phyloP scores from a whole-genome alignment of 37 sponge, comb jelly and placozoan genomes.

The Cladorhizidae sp. region DNA sequence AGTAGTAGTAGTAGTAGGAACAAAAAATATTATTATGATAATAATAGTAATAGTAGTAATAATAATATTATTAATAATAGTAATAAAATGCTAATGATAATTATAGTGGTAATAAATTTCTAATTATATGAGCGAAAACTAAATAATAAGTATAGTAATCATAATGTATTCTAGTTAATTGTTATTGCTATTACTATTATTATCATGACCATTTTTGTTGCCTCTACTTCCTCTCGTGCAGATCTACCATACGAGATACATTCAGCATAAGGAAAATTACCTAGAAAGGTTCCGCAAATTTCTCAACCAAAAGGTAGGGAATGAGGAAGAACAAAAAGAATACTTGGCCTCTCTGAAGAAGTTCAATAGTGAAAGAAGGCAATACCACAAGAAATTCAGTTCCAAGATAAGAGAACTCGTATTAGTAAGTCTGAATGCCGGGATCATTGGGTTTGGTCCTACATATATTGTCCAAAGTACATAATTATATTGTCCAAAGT shows the following conservation, averaged over 20 bases:
- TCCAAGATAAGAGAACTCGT: neutral
- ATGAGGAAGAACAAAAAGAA: slow-evolving; percentile 5
- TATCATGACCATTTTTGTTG: neutral
- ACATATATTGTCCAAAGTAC: no score
- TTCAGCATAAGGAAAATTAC: neutral
- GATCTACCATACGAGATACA: neutral
- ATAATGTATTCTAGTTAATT: neutral
- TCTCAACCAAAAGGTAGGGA: neutral
- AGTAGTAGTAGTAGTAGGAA: no score
- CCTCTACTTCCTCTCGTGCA: neutral
- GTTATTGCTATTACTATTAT: neutral
- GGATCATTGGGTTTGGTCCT: no score
- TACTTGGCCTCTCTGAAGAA: neutral
- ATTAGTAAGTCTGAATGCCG: neutral
- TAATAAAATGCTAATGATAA: no score
- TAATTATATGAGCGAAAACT: no score
- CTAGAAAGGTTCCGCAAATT: neutral
- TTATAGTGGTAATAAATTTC: no score
- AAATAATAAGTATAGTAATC: no score
- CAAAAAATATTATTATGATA: no score
- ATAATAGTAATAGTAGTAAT: no score
- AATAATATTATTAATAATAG: no score
- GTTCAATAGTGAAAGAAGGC: neutral
- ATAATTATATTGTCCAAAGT: no score
- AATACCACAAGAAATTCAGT: neutral